Evolutionary conservation across 2,888 invertebrate species (phyloP), one percentile per base, ranked within the genome.

Genomic region (Sisyra nigra): DNA sequence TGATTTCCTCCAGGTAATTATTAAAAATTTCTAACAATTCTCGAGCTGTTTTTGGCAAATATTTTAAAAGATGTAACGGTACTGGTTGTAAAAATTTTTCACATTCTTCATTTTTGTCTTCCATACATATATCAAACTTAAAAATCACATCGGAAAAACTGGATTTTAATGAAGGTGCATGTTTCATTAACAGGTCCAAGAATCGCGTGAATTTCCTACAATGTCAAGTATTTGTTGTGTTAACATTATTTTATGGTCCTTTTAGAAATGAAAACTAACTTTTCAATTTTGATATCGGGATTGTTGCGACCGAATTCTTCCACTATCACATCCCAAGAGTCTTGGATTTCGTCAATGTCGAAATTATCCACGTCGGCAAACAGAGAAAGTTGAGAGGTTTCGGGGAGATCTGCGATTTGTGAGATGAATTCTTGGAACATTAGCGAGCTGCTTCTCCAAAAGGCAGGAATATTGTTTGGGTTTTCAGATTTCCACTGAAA

Each of bases 71-170:
- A 24, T 24, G 24, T 24, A 24, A 24, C 5, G 24, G 24, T 24
- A 24, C 24, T 3, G 24, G 4, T 10, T 9, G 8, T 8, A 18
- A 11, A 11, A 38, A 9, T 38, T 38, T 19, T 18, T 17, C 19
- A 18, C 38, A 38, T 8, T 15, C 11, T 8, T 19, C 38, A 2
- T 34, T n/a, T 18, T 17, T 2, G 17, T 38, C 38, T 10, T 38
- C 38, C n/a, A 38, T 9, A 8, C 38, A 38, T 1, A 19, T 18
- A 17, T 11, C 38, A 9, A 10, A 19, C 4, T 38, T 19, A 11
- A 38, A 38, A 15, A 15, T 18, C 9, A 10, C 19, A 38, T 38
- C 38, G 19, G 38, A 38, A 18, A 38, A 38, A 17, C 38, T 38
- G 11, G 15, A 11, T 9, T 15, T n/a, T 17, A 19, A 18, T 10